Conservation (phyloP, 2,888 invertebrate genomes). For the Tupiocoris notatus region DNA sequence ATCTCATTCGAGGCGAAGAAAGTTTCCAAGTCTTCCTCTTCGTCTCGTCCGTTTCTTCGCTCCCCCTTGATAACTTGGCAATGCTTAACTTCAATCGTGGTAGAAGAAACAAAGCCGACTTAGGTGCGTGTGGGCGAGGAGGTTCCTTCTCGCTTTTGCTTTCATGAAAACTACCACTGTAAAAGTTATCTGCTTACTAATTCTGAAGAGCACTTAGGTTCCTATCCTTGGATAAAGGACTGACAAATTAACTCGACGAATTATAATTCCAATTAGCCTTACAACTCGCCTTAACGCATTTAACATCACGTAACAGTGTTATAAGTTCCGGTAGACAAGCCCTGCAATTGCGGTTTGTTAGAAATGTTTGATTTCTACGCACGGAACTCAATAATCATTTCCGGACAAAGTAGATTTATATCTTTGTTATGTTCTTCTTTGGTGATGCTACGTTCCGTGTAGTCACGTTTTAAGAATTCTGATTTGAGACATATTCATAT, state of each 20-base stretch:
- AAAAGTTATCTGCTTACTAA: slow-evolving; percentile 42
- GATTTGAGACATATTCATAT: no score
- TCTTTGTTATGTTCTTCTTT: no score
- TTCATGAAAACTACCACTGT: slow-evolving; percentile 41
- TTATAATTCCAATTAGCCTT: slow-evolving; percentile 38
- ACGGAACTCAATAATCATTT: no score
- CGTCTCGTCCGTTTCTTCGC: background rate
- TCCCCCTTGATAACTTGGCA: slow-evolving; percentile 41
- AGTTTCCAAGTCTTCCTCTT: slow-evolving; percentile 20
- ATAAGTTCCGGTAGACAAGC: slow-evolving; percentile 31
- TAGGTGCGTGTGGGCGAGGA: background rate
- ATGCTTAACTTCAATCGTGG: slow-evolving; percentile 38
- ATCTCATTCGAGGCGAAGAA: slow-evolving; percentile 37
- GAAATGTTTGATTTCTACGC: background rate
- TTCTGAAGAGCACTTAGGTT: slow-evolving; percentile 42
- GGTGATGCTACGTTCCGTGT: no score
- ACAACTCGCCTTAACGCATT: slow-evolving; percentile 33
- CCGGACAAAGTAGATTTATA: no score
- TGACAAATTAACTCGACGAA: slow-evolving; percentile 40
- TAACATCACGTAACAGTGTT: slow-evolving; percentile 18
- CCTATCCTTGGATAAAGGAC: slow-evolving; percentile 38
- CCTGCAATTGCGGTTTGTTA: background rate
- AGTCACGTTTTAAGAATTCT: no score
- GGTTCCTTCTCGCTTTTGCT: slow-evolving; percentile 20
- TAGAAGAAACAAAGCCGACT: background rate